phyloP scores from a whole-genome alignment of 2,113 vertebrate genomes.

The Gymnogyps californianus region DNA sequence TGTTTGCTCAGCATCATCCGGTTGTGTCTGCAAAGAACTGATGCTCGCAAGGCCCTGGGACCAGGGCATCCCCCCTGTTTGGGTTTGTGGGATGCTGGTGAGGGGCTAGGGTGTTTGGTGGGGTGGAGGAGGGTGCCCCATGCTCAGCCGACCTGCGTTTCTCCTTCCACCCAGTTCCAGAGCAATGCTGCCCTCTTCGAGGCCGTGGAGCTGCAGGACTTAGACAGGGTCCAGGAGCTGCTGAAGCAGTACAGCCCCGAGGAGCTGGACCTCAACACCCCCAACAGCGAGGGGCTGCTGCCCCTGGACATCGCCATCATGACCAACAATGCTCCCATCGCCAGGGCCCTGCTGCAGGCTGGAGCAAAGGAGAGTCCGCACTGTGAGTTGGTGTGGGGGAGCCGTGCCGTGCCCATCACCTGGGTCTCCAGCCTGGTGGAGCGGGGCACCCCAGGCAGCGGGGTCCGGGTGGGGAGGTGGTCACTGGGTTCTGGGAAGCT shows the following conservation, averaged over 20 bases:
- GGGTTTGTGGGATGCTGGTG: neutral
- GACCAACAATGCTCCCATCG: conserved; percentile 91
- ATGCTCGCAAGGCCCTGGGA: neutral
- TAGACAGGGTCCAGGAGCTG: conserved; percentile 84
- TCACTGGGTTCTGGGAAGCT: neutral
- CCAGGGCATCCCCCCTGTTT: neutral
- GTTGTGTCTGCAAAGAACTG: neutral
- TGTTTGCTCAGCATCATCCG: neutral
- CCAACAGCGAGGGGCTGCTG: conserved; percentile 89
- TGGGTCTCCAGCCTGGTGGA: neutral
- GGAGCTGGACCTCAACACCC: conserved; percentile 91
- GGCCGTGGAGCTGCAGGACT: conserved; percentile 89
- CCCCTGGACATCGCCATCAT: conserved; percentile 91
- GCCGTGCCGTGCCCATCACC: accelerated
- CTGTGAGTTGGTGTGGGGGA: conserved; percentile 75
- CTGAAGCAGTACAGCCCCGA: conserved; percentile 86
- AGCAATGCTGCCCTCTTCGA: conserved; percentile 86
- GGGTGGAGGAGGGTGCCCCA: accelerated
- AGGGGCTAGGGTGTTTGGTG: neutral
- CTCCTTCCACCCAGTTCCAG: conserved; percentile 76
- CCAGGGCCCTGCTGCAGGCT: conserved; percentile 81
- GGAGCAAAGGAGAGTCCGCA: conserved; percentile 91
- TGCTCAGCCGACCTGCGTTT: accelerated
- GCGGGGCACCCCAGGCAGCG: accelerated
- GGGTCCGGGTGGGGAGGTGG: accelerated